Evolutionary conservation across 2,888 invertebrate species (phyloP).

Genomic region (Aleiodes leptofemur): DNA sequence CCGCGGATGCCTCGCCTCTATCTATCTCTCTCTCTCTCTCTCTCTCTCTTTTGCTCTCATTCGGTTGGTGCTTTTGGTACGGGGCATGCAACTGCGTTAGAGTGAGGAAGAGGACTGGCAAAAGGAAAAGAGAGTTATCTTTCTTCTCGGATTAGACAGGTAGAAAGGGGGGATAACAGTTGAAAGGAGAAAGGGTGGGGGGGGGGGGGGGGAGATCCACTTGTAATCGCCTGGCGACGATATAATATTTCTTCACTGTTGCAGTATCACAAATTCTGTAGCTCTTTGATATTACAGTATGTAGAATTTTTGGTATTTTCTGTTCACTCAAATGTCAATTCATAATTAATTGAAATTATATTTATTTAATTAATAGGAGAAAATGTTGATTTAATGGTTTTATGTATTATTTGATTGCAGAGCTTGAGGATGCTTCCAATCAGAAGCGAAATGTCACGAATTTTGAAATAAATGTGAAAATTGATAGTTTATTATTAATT

Average conservation of each 20-base stretch:
- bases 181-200: neutral
- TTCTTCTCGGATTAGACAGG: constrained; percentile 26
- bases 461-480: too few relatives aligned
- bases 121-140: constrained; percentile 20
- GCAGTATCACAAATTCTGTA: constrained; percentile 22
- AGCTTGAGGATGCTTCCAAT: too few relatives aligned
- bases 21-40: constrained; percentile 27
- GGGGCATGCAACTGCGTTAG: neutral
- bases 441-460: too few relatives aligned
- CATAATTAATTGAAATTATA: neutral
- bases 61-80: constrained; percentile 4
- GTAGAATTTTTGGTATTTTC: constrained; percentile 18
- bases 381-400: too few relatives aligned
- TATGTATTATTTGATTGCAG: too few relatives aligned
- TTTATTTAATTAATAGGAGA: neutral
- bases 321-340: constrained; percentile 6
- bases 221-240: constrained; percentile 27
- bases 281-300: constrained; percentile 13
- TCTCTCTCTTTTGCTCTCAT: constrained; percentile 22
- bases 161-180: neutral
- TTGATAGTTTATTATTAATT: too few relatives aligned
- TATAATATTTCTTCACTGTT: constrained; percentile 17
- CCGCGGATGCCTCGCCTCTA: constrained; percentile 37
- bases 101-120: neutral
- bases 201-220: neutral